phyloP scores from a whole-genome alignment of 2,888 invertebrate genomes.

The Drosophila diplacantha region DNA sequence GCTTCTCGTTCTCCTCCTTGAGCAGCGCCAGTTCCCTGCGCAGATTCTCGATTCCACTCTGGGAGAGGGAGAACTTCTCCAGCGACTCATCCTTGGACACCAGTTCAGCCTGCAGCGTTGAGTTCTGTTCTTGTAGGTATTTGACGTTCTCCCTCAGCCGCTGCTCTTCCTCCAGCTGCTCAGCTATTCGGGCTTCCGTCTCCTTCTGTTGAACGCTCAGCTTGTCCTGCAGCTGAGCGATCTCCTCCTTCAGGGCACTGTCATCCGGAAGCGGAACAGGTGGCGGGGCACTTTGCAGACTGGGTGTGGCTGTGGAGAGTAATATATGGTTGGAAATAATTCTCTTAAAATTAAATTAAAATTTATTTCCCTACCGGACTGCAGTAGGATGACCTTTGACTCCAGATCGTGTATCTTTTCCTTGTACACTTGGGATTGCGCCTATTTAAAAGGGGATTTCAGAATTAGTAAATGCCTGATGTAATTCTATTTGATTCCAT shows the following conservation, averaged over 20 bases:
- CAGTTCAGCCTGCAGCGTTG: slow-evolving; percentile 68
- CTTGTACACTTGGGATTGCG: slow-evolving; percentile 76
- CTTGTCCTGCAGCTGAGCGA: slow-evolving; percentile 52
- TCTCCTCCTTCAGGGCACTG: slow-evolving; percentile 42
- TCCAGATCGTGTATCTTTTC: slow-evolving; percentile 76
- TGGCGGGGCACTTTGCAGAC: slow-evolving; percentile 51
- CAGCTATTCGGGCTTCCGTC: slow-evolving; percentile 49
- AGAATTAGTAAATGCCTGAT: neutral
- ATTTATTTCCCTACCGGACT: slow-evolving; percentile 57
- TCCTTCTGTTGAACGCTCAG: slow-evolving; percentile 46
- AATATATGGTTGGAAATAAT: neutral
- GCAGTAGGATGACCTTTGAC: slow-evolving; percentile 64
- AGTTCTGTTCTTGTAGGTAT: slow-evolving; percentile 69
- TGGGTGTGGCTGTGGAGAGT: slow-evolving; percentile 53
- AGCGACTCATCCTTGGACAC: slow-evolving; percentile 74
- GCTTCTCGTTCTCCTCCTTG: slow-evolving; percentile 68
- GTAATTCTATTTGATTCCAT: neutral
- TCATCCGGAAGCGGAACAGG: slow-evolving; percentile 35
- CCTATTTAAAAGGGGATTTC: slow-evolving; percentile 55
- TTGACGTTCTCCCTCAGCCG: slow-evolving; percentile 65
- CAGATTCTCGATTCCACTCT: slow-evolving; percentile 71
- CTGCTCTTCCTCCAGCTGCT: slow-evolving; percentile 61
- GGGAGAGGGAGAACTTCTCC: slow-evolving; percentile 73
- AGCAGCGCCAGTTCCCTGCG: slow-evolving; percentile 63
- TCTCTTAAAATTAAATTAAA: no score